These are phyloP conservation scores for Neoarius graeffei DNA, from an alignment of 2,113 vertebrate species.

Conservation along the genomic window DNA sequence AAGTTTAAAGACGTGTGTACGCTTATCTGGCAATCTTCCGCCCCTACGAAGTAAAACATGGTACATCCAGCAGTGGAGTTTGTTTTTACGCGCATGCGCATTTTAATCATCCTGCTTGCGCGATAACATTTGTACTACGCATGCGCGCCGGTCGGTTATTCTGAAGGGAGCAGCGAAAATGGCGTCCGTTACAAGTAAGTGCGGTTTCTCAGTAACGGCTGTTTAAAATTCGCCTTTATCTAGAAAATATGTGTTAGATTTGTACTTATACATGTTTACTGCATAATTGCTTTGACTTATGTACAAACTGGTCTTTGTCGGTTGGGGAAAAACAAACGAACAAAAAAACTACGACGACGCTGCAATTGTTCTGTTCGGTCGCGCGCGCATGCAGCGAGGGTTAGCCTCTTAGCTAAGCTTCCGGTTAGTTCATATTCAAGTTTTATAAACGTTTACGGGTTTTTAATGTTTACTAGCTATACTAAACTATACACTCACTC, in stretches of 20 bases:
- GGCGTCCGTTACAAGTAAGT: slow-evolving; percentile 75
- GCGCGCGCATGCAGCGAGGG: neutral
- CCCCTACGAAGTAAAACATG: neutral
- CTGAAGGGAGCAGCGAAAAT: slow-evolving; percentile 47
- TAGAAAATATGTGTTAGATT: neutral
- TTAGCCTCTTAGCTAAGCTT: neutral
- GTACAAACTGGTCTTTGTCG: too few species aligned
- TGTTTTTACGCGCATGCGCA: neutral
- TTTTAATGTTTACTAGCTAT: neutral
- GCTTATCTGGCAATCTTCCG: too few species aligned
- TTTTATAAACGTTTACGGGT: neutral
- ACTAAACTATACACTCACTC: neutral
- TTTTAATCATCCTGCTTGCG: neutral
- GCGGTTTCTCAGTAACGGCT: neutral
- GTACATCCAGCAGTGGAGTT: neutral
- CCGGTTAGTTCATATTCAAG: neutral
- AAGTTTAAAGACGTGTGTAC: neutral
- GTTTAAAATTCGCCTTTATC: neutral
- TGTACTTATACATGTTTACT: neutral
- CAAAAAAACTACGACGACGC: too few species aligned
- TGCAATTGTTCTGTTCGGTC: neutral
- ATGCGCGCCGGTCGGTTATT: neutral
- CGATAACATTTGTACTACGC: neutral
- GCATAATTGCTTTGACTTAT: rapidly evolving
- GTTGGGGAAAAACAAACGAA: too few species aligned